A percentile compares a stretch with the other conserved stretches of the same genome.
These are phyloP conservation scores for Thamnophis elegans DNA, from an alignment of 2,797 vertebrate species.

Conservation along the genomic window DNA sequence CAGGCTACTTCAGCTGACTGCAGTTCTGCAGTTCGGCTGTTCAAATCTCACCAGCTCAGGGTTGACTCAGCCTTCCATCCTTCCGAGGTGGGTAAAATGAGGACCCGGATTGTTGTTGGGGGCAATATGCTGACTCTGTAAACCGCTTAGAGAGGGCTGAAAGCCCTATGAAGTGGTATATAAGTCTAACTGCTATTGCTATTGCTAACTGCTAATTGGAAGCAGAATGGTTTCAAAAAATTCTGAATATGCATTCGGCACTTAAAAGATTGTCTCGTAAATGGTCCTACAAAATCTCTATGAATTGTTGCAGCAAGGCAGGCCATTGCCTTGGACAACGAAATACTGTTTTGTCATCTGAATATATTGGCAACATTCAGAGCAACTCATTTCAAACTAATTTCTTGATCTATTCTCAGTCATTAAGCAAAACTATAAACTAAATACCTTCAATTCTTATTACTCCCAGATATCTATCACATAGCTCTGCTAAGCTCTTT, in stretches of 20 bases:
- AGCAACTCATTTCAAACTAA: not conserved
- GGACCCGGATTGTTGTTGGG: too few species aligned
- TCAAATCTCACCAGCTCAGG: too few species aligned
- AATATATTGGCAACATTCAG: not conserved
- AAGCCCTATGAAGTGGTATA: too few species aligned
- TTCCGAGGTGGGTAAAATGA: too few species aligned
- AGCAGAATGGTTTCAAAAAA: not conserved
- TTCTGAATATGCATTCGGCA: not conserved
- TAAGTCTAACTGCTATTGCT: too few species aligned
- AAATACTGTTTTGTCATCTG: not conserved
- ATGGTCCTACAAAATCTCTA: not conserved
- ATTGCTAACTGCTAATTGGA: too few species aligned
- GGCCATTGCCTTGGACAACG: not conserved
- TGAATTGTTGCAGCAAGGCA: not conserved
- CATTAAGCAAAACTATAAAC: not conserved
- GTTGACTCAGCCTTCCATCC: too few species aligned
- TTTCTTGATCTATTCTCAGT: not conserved
- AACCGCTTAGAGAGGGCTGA: too few species aligned
- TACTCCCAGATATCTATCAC: not conserved
- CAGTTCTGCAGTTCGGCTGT: too few species aligned
- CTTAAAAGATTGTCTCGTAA: not conserved
- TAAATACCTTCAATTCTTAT: not conserved
- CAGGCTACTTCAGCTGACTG: too few species aligned
- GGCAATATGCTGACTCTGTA: too few species aligned
- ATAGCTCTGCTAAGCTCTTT: not conserved